Base-by-base conservation (phyloP, 1,140 invertebrate species). In the Atta cephalotes region DNA sequence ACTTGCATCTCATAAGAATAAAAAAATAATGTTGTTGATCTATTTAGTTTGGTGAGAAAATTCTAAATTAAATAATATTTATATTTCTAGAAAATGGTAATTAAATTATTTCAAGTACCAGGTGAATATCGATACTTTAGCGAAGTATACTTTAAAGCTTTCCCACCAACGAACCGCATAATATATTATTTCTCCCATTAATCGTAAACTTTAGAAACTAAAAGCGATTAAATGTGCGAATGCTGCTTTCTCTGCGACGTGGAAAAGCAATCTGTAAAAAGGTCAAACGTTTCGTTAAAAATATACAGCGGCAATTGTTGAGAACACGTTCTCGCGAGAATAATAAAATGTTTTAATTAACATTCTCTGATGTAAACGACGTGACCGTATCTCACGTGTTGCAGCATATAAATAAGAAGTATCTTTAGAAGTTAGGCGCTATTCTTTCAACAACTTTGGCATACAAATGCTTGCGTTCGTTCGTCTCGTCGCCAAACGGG, bases 311-410 rank as follows among this genome's bases (percentile, higher is more conserved):
- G 31, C 39, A 62, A 84, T 84, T 84, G 56, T 84, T 31, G 65
- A 45, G 12, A 21, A 62, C 25, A 9, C 39, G n/a, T 31, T 39
- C 25, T 56, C 6, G 39, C 45, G 62, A 21, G 68, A 25, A 74
- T 60, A 53, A 65, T 51, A 74, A 74, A 84, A 62, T 35, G 31
- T 76, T 84, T 84, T 84, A 84, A 84, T 84, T 84, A 84, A 76
- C 49, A 14, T 51, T 62, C 53, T n/a, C 68, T 63, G 45, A 84
- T 49, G 9, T 62, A 53, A 45, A 45, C 10, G 16, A 45, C 39
- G 70, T 58, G 68, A 72, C 35, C 39, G 56, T 74, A 35, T 62
- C 12, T 62, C 49, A 10, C 49, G 35, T 35, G 63, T 1, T 12
- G 49, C 18, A 51, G 25, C 39, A 9, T 78, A 35, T 10, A n/a